Evolutionary conservation across 2,113 vertebrate species (phyloP).

Genomic region (Ailurus styani): DNA sequence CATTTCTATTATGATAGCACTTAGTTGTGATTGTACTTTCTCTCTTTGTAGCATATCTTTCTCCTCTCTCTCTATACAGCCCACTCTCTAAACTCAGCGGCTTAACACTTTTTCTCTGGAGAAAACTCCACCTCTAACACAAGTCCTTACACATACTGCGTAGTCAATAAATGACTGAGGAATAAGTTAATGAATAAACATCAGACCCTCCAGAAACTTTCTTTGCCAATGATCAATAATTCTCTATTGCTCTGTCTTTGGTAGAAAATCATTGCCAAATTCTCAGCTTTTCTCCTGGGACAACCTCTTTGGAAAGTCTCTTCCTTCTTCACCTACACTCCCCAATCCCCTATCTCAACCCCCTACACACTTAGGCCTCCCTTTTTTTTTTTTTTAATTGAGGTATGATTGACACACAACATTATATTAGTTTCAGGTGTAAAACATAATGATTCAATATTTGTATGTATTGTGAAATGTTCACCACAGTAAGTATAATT

Average conservation of each 20-base stretch:
- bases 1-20: not conserved
- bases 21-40: not conserved
- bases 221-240: not conserved
- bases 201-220: not conserved
- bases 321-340: not conserved
- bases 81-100: not conserved
- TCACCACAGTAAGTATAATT: not conserved
- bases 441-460: not conserved
- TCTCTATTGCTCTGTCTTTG: not conserved
- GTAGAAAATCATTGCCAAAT: not conserved
- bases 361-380: not conserved
- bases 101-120: not conserved
- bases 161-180: not conserved
- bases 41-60: not conserved
- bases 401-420: not conserved
- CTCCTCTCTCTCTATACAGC: not conserved
- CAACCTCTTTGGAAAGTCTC: not conserved
- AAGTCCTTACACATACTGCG: not conserved
- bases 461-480: not conserved
- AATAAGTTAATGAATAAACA: not conserved
- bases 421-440: not conserved
- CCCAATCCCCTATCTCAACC: accelerated
- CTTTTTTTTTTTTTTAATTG: not conserved
- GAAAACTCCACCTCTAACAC: not conserved
- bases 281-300: not conserved